Conservation (phyloP, 23 tunicate genomes). For the Trididemnum clinides region DNA sequence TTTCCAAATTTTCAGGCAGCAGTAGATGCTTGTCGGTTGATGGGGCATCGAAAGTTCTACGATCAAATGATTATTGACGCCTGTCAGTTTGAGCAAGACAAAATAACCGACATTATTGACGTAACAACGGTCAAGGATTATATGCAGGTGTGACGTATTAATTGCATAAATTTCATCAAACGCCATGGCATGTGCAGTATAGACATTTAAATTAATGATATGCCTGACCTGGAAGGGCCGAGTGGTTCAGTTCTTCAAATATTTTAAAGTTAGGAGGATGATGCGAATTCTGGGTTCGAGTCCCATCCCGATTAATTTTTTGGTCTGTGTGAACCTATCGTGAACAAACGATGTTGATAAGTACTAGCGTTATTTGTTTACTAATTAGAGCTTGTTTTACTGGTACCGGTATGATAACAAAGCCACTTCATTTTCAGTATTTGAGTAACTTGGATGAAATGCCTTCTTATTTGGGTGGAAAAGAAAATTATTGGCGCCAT, state of each 20-base stretch:
- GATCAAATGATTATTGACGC: slow-evolving; percentile 96
- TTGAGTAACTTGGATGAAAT: slow-evolving; percentile 89
- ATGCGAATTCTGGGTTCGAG: background rate
- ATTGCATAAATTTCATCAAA: too few species aligned
- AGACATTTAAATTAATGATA: too few species aligned
- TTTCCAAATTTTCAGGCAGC: slow-evolving; percentile 73
- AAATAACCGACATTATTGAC: slow-evolving; percentile 89
- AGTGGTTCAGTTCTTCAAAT: too few species aligned
- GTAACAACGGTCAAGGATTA: slow-evolving; percentile 89
- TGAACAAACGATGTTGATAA: too few species aligned
- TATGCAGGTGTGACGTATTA: slow-evolving; percentile 84
- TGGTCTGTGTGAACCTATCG: too few species aligned
- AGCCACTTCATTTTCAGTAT: too few species aligned
- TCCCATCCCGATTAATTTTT: too few species aligned
- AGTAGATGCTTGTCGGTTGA: slow-evolving; percentile 72
- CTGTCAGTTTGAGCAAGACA: slow-evolving; percentile 91
- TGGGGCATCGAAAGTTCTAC: slow-evolving; percentile 93
- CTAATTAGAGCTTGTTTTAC: too few species aligned
- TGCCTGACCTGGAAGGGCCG: too few species aligned
- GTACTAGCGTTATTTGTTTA: too few species aligned
- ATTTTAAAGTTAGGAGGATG: background rate
- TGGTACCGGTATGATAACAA: too few species aligned
- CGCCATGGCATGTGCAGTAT: too few species aligned
- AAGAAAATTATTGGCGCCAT: slow-evolving; percentile 91
- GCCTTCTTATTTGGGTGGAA: slow-evolving; percentile 90